These are phyloP conservation scores for Elephas maximus DNA, from an alignment of 2,113 vertebrate genomes.

Conservation along the genomic window DNA sequence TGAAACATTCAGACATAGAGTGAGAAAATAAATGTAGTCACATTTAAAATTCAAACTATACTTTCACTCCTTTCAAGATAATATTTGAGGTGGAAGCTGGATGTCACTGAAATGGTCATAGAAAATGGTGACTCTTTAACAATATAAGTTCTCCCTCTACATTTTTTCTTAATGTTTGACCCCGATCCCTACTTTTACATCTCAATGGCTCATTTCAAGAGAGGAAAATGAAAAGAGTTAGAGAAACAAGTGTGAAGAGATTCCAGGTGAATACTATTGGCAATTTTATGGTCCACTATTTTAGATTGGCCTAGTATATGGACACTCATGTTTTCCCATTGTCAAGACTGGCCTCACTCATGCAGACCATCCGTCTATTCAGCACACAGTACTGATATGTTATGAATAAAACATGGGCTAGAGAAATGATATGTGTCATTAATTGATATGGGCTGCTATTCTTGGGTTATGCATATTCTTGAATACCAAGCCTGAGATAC, in stretches of 20 bases:
- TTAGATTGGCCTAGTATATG: not conserved
- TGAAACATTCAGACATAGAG: not conserved
- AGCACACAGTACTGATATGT: not conserved
- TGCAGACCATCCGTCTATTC: not conserved
- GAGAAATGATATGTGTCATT: not conserved
- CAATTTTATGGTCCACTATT: not conserved
- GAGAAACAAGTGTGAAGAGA: not conserved
- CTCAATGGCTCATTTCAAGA: not conserved
- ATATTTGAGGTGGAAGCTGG: not conserved
- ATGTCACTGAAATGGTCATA: not conserved
- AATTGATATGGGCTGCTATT: not conserved
- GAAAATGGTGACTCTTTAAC: not conserved
- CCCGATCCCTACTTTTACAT: not conserved
- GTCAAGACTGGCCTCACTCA: not conserved
- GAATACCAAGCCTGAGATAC: not conserved
- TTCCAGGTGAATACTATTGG: not conserved
- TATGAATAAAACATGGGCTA: not conserved
- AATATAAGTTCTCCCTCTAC: not conserved
- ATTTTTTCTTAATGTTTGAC: not conserved
- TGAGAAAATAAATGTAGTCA: slow-evolving; percentile 14
- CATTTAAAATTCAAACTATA: not conserved
- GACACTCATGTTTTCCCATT: not conserved
- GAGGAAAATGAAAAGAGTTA: not conserved
- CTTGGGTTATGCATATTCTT: not conserved
- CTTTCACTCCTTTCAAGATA: not conserved